A percentile compares a stretch with the other conserved stretches of the same genome.
These are phyloP conservation scores for Phaetusa simplex DNA, from an alignment of 2,113 vertebrate species.

Conservation along the genomic window DNA sequence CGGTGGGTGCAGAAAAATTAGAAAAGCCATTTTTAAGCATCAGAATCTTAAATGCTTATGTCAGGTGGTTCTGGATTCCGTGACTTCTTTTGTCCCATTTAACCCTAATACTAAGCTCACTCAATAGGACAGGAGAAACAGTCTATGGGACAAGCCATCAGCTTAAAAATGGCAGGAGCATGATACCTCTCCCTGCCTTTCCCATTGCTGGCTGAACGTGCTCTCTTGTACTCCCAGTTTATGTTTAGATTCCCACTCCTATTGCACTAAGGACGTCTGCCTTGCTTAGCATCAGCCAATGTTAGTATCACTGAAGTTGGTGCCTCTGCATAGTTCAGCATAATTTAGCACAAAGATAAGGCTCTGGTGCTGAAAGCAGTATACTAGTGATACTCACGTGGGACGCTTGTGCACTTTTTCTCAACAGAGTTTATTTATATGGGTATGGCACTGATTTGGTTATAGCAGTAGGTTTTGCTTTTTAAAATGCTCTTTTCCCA, in stretches of 20 bases:
- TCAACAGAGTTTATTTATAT: background rate
- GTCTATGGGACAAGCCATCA: background rate
- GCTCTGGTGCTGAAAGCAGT: background rate
- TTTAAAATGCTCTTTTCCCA: background rate
- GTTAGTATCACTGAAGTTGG: background rate
- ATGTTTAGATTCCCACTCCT: background rate
- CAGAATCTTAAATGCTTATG: background rate
- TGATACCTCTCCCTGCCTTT: background rate
- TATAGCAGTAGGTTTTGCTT: background rate
- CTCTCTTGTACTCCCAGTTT: background rate
- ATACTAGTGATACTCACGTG: fast-evolving
- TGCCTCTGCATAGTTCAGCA: background rate
- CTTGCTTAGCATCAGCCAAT: background rate
- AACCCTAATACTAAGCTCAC: background rate
- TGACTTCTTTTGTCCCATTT: background rate
- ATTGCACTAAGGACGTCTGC: fast-evolving
- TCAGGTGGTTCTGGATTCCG: background rate
- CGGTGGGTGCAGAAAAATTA: background rate
- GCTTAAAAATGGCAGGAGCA: background rate
- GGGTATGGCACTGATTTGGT: background rate
- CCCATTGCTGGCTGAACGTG: background rate
- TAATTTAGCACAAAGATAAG: background rate
- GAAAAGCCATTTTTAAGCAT: background rate
- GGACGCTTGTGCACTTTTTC: background rate
- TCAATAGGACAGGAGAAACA: background rate